These are phyloP conservation scores for Tenthredo distinguenda DNA, from an alignment of 2,888 invertebrate genomes.

Conservation along the genomic window DNA sequence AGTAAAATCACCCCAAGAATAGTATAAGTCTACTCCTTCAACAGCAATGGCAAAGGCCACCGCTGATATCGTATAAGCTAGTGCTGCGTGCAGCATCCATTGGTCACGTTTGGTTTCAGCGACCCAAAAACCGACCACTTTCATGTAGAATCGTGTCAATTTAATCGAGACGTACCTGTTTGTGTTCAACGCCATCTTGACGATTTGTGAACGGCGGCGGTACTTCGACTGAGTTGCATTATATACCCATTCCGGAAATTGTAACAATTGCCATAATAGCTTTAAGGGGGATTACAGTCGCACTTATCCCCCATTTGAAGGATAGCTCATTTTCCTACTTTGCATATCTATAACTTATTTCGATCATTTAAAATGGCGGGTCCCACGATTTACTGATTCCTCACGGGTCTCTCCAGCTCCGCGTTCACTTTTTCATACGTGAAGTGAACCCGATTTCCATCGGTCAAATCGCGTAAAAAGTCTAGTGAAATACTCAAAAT, in stretches of 20 bases:
- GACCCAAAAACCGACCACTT: conserved; percentile 63
- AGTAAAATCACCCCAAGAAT: conserved; percentile 60
- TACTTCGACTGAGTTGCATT: not conserved
- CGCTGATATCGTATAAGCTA: conserved; percentile 58
- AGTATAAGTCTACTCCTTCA: conserved; percentile 59
- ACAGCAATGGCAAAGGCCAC: conserved; percentile 55
- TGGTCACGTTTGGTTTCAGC: conserved; percentile 55
- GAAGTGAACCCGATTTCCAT: not conserved
- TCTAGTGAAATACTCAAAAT: not conserved
- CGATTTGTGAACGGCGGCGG: not conserved
- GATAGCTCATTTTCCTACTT: conserved; percentile 28
- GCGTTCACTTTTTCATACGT: not conserved
- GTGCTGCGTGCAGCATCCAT: conserved; percentile 53
- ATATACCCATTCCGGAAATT: conserved; percentile 21
- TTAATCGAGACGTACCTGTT: conserved; percentile 59
- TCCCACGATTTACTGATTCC: not conserved
- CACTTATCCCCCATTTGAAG: conserved; percentile 15
- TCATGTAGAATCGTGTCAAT: conserved; percentile 62
- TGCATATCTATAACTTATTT: conserved; percentile 10
- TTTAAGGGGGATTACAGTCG: conserved; percentile 18
- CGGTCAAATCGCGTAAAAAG: not conserved
- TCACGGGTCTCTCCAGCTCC: not conserved
- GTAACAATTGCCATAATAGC: conserved; percentile 39
- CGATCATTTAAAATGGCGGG: conserved; percentile 43
- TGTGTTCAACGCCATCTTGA: conserved; percentile 45